Evolutionary conservation across 2,888 invertebrate species (phyloP).

Genomic region (Acanthoscelides obtectus): DNA sequence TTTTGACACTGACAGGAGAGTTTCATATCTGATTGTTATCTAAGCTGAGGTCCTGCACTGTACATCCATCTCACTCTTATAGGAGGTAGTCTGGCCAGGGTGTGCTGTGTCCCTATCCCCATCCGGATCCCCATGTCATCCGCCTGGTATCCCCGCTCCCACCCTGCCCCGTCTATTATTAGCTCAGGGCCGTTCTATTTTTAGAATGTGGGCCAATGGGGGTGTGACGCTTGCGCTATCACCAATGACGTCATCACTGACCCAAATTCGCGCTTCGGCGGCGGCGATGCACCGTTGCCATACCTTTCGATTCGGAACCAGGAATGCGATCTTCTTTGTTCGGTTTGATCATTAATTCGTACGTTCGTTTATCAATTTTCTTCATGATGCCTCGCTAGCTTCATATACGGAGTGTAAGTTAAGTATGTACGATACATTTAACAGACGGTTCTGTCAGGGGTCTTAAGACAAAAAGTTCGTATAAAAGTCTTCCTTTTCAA

Average conservation of each 20-base stretch:
- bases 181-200: slow-evolving; percentile 49
- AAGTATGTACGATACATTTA: too few species aligned
- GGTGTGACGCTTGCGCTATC: slow-evolving; percentile 40
- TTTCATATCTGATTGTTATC: too few species aligned
- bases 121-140: too few species aligned
- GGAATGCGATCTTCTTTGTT: not conserved
- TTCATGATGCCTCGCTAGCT: too few species aligned
- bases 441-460: too few species aligned
- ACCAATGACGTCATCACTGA: slow-evolving; percentile 49
- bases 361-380: too few species aligned
- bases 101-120: not conserved
- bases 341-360: too few species aligned
- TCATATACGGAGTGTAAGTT: too few species aligned
- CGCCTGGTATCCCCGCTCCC: not conserved
- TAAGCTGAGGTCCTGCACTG: not conserved
- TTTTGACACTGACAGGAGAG: too few species aligned
- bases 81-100: slow-evolving; percentile 1
- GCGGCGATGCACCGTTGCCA: not conserved
- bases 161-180: slow-evolving; percentile 46
- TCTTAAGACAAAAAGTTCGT: too few species aligned
- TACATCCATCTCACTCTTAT: not conserved
- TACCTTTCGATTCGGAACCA: not conserved
- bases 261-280: slow-evolving; percentile 28
- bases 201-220: slow-evolving; percentile 47
- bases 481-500: too few species aligned